These are phyloP conservation scores for Dufourea novaeangliae DNA, from an alignment of 1,140 invertebrate genomes.

Conservation along the genomic window DNA sequence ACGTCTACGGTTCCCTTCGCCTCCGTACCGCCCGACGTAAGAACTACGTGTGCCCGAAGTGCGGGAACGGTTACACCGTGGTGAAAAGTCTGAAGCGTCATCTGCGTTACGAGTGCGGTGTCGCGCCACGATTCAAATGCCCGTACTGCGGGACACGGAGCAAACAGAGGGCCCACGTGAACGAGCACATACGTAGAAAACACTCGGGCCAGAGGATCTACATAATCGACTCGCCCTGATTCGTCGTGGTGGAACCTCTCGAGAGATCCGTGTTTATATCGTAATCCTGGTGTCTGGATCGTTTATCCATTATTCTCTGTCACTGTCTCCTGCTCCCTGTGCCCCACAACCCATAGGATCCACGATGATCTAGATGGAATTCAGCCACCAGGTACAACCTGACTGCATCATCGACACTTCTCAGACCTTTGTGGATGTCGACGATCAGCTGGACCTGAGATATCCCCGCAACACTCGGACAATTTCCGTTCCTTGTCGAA, in stretches of 20 bases:
- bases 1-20: not conserved
- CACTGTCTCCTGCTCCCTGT: too few species aligned
- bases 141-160: slow-evolving; percentile 83
- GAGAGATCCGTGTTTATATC: too few species aligned
- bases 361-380: too few species aligned
- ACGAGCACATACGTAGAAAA: slow-evolving; percentile 79
- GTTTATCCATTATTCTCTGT: too few species aligned
- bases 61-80: slow-evolving; percentile 83
- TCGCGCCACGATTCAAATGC: slow-evolving; percentile 83
- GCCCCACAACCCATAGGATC: too few species aligned
- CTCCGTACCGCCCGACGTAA: slow-evolving; percentile 27
- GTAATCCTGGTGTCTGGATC: too few species aligned
- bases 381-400: too few species aligned
- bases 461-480: too few species aligned
- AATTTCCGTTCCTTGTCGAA: not conserved
- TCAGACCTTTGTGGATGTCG: too few species aligned
- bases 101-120: slow-evolving; percentile 86
- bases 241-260: not conserved
- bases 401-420: too few species aligned
- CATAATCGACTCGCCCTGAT: slow-evolving; percentile 74
- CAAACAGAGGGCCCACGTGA: slow-evolving; percentile 83
- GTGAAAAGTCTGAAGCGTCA: slow-evolving; percentile 85
- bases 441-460: too few species aligned
- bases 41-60: slow-evolving; percentile 79
- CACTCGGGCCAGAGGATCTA: slow-evolving; percentile 77